phyloP scores from a whole-genome alignment of 2,113 vertebrate genomes.

The Triplophysa rosa region DNA sequence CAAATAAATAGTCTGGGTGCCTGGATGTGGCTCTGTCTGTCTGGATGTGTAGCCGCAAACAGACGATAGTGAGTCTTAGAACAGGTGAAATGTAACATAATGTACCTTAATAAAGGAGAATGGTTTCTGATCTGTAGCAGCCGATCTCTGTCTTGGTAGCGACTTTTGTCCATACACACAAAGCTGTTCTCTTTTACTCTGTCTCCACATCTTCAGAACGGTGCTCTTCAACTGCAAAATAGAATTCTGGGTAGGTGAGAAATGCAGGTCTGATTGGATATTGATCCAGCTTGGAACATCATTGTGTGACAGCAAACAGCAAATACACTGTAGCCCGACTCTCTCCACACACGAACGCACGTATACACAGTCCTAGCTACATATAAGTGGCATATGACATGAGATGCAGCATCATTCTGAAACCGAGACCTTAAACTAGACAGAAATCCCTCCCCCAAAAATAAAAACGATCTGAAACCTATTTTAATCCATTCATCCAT shows the following conservation, averaged over 20 bases:
- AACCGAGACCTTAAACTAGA: not conserved
- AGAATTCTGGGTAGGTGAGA: slow-evolving; percentile 48
- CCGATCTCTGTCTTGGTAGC: not conserved
- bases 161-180: slow-evolving; percentile 8
- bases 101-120: not conserved
- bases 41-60: not conserved
- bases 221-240: slow-evolving; percentile 16
- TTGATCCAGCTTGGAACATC: slow-evolving; percentile 51
- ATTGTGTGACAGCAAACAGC: slow-evolving; percentile 36
- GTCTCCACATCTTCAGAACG: not conserved
- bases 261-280: slow-evolving; percentile 59
- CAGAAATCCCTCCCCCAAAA: not conserved
- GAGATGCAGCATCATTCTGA: not conserved
- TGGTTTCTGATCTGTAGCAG: slow-evolving; percentile 6
- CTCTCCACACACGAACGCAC: slow-evolving; percentile 23
- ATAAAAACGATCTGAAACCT: slow-evolving; percentile 6
- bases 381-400: not conserved
- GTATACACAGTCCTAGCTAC: not conserved
- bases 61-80: slow-evolving; percentile 6
- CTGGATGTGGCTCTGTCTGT: not conserved
- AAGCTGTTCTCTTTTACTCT: slow-evolving; percentile 14
- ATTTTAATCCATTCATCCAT: slow-evolving; percentile 22
- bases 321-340: slow-evolving; percentile 26
- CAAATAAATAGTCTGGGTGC: too few relatives aligned
- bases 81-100: not conserved